These are phyloP conservation scores for Heterocephalus glaber DNA, from an alignment of 2,113 vertebrate genomes.

Conservation along the genomic window DNA sequence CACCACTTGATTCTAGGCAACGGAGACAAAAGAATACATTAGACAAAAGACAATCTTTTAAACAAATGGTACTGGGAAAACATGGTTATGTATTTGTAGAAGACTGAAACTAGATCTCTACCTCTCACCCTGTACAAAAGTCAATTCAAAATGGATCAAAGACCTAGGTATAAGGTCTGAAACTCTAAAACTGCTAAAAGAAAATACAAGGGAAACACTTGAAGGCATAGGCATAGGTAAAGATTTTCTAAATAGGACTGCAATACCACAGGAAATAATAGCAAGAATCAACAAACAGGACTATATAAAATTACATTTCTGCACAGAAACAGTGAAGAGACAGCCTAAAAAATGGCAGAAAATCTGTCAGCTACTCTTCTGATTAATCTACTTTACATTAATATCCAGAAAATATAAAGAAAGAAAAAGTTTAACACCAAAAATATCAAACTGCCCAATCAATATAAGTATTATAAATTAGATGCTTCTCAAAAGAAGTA, in stretches of 20 bases:
- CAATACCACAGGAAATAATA: background rate
- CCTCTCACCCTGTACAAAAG: background rate
- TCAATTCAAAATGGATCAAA: background rate
- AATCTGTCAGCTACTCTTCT: background rate
- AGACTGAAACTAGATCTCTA: background rate
- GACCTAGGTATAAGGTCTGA: background rate
- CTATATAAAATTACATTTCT: background rate
- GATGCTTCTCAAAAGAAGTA: background rate
- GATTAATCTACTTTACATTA: background rate
- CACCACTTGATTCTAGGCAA: background rate
- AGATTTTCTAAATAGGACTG: background rate
- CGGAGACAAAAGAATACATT: background rate
- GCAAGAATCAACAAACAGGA: background rate
- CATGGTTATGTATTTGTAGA: background rate
- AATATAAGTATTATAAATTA: background rate
- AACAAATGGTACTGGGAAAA: background rate
- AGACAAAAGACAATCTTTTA: background rate
- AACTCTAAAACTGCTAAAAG: background rate
- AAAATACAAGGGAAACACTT: background rate
- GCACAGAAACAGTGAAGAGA: background rate
- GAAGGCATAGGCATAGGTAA: background rate
- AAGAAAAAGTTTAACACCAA: background rate
- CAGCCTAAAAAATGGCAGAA: background rate
- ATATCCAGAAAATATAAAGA: background rate
- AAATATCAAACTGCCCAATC: background rate